These are phyloP conservation scores for Pygmarrhopalites habei DNA, from an alignment of 1,140 invertebrate genomes.

Conservation along the genomic window DNA sequence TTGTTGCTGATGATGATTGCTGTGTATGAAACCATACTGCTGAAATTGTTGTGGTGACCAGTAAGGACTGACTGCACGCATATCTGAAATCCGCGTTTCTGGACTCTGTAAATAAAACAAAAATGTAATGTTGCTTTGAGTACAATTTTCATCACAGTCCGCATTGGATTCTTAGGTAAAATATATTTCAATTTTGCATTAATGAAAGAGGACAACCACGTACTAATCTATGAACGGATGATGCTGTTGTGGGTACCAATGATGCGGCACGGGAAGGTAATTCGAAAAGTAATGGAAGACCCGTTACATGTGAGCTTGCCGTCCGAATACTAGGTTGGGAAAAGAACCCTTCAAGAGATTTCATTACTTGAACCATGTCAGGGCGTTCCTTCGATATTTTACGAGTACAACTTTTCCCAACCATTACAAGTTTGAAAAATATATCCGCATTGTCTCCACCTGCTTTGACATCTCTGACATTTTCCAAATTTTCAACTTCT, in stretches of 20 bases:
- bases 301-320: constrained; percentile 35
- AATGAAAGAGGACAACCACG: no score
- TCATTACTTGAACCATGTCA: constrained; percentile 55
- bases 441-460: constrained; percentile 48
- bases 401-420: constrained; percentile 55
- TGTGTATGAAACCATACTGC: not conserved
- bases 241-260: constrained; percentile 19
- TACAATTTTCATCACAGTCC: not conserved
- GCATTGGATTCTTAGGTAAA: not conserved
- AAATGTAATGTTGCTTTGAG: not conserved
- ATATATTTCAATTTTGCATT: no score
- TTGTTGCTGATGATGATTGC: not conserved
- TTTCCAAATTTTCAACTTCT: constrained; percentile 44
- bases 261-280: constrained; percentile 26
- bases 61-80: constrained; percentile 11
- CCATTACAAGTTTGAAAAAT: constrained; percentile 50
- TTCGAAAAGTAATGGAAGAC: constrained; percentile 36
- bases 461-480: constrained; percentile 51
- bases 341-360: constrained; percentile 43
- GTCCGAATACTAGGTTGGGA: constrained; percentile 33
- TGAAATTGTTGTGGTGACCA: not conserved
- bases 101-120: constrained; percentile 13
- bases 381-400: constrained; percentile 53
- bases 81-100: constrained; percentile 7
- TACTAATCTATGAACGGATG: constrained; percentile 31